Conservation (phyloP, 1,140 invertebrate species). For the Bemisia tabaci region DNA sequence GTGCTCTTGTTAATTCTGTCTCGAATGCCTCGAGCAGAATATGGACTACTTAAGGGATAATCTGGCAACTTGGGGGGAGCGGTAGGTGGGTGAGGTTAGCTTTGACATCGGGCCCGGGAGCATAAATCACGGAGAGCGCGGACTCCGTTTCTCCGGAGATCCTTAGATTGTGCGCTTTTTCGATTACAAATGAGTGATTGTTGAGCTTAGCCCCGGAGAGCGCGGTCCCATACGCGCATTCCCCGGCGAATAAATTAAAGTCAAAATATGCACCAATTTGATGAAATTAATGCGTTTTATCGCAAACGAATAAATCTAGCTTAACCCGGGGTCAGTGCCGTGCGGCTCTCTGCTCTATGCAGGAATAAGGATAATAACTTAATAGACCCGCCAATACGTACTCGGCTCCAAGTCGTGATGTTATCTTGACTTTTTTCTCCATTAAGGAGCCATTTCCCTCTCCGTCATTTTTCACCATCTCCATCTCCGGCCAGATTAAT, state of each 20-base stretch:
- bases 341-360: background rate
- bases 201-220: background rate
- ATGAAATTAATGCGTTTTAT: background rate
- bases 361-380: background rate
- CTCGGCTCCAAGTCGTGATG: background rate
- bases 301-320: background rate
- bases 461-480: background rate
- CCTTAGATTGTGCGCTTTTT: background rate
- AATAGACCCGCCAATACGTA: background rate
- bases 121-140: no score
- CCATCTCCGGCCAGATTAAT: no score
- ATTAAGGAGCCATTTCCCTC: background rate
- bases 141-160: background rate
- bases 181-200: background rate
- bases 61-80: no score
- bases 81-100: no score
- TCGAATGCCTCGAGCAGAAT: no score
- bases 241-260: background rate
- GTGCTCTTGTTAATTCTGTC: no score
- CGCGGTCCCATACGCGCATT: background rate
- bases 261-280: background rate
- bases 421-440: background rate
- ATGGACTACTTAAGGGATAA: no score
- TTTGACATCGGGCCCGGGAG: no score
- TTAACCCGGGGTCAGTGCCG: background rate